These are phyloP conservation scores for Drosophila rubida DNA, from an alignment of 2,888 invertebrate species.

Conservation along the genomic window DNA sequence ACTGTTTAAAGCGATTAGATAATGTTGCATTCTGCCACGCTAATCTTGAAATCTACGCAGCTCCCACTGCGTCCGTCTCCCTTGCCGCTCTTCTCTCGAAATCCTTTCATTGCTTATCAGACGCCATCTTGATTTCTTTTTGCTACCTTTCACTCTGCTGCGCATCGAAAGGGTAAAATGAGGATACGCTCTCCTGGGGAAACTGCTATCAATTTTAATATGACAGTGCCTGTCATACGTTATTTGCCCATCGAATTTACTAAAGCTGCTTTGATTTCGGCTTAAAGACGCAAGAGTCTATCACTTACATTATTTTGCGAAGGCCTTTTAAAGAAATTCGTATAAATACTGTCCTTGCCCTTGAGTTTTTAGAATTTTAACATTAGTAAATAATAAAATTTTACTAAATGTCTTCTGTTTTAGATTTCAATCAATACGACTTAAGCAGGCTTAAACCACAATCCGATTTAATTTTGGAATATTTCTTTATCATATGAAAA, in stretches of 20 bases:
- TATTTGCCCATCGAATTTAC: not conserved
- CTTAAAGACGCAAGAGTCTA: not conserved
- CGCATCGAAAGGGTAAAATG: not conserved
- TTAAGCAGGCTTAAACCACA: no score
- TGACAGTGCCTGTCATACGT: constrained; percentile 7
- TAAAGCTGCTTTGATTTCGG: not conserved
- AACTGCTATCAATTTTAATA: not conserved
- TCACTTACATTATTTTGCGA: not conserved
- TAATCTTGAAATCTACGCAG: constrained; percentile 10
- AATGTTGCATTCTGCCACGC: constrained; percentile 41
- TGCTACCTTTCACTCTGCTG: not conserved
- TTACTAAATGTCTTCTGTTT: no score
- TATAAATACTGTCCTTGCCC: no score
- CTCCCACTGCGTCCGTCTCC: not conserved
- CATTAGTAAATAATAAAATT: no score
- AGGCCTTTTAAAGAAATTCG: no score
- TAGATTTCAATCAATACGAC: no score
- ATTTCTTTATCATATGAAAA: not conserved
- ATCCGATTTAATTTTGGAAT: not conserved
- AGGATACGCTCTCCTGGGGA: not conserved
- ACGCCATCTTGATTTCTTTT: constrained; percentile 21
- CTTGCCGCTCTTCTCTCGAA: not conserved
- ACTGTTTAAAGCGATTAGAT: constrained; percentile 73
- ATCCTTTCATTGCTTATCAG: constrained; percentile 14
- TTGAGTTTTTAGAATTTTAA: no score